Base-by-base conservation (phyloP, 2,797 vertebrate genomes). In the Enteromius anoplus region DNA sequence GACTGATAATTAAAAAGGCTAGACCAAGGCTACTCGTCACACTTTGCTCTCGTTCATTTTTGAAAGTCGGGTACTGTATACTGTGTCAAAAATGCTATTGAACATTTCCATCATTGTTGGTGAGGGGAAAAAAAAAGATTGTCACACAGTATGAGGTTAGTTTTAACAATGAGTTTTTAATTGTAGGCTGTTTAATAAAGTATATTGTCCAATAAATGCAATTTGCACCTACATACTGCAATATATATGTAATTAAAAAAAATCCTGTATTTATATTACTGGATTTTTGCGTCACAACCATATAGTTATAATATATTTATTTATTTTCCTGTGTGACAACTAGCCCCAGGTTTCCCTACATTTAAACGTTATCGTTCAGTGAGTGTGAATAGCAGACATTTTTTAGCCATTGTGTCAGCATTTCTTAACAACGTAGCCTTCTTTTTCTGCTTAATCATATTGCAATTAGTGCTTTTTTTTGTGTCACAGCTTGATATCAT, bases 401-500 rank as follows among this genome's bases (percentile, higher is more conserved):
- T 60, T 45, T 45, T 8, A 76, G 8, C 29, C 6, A 19, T 64
- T 32, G 55, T 77, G 23, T 64, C 75, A 65, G 75, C 40, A 32
- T 78, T 78, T 7, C 23, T 21, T 49, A 32, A 78, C 29, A 14
- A 11, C 17, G 5, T 62, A 12, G 9, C 8, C 10, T 26, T 45
- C 58, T 26, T 32, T 62, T 47, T 26, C 37, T 45, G 23, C 58
- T 42, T 45, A 29, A 26, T 62, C 68, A 45, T 47, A 70, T 70
- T 17, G 68, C 40, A 70, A 47, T 70, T 70, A 70, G 68, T 47
- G 21, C 5, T 37, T 68, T 40, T 75, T 45, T 21, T 45, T 7
- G 10, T 49, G 26, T 3, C 75, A 45, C 23, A 62, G 75, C 75
- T 64, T 78, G 75, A 65, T 32, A 21, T 65, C 23, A 47, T 34